Evolutionary conservation across 1,140 invertebrate species (phyloP).

Genomic region (Zaprionus ghesquierei): DNA sequence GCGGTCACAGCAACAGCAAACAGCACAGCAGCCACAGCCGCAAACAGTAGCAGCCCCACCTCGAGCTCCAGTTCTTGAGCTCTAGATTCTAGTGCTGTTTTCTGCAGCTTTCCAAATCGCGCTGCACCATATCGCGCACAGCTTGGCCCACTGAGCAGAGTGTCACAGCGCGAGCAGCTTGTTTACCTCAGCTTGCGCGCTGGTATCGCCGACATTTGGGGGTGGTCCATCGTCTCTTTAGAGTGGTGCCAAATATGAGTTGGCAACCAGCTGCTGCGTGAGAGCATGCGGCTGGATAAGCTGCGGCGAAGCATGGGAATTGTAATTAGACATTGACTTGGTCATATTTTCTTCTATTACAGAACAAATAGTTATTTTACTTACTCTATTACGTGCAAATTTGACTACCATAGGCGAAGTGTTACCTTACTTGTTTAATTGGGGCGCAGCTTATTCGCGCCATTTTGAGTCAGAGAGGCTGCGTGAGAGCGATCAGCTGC

Average conservation of each 20-base stretch:
- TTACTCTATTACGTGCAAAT: not conserved
- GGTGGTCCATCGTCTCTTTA: constrained; percentile 1
- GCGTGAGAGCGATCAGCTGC: not conserved
- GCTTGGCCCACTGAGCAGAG: constrained; percentile 1
- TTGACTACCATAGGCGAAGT: not conserved
- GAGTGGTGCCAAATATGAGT: constrained; percentile 9
- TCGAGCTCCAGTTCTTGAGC: constrained; percentile 1
- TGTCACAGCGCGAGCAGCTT: not conserved
- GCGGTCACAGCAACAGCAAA: not conserved
- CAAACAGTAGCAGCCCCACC: constrained; percentile 3
- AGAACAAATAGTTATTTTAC: not conserved
- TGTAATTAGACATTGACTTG: not conserved
- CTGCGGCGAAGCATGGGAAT: not conserved
- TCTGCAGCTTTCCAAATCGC: constrained; percentile 35
- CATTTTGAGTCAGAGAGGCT: not conserved
- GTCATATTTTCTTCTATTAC: not conserved
- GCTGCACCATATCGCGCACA: constrained; percentile 19
- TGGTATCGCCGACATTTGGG: constrained; percentile 30
- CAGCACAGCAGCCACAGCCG: not conserved
- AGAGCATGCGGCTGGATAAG: constrained; percentile 33
- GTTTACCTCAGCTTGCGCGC: constrained; percentile 9
- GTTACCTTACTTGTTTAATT: not conserved
- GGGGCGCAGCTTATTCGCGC: too few species aligned
- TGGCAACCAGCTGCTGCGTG: constrained; percentile 27
- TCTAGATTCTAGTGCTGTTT: constrained; percentile 4